Evolutionary conservation across 2,797 vertebrate species (phyloP).

Genomic region (Synaphobranchus kaupii): DNA sequence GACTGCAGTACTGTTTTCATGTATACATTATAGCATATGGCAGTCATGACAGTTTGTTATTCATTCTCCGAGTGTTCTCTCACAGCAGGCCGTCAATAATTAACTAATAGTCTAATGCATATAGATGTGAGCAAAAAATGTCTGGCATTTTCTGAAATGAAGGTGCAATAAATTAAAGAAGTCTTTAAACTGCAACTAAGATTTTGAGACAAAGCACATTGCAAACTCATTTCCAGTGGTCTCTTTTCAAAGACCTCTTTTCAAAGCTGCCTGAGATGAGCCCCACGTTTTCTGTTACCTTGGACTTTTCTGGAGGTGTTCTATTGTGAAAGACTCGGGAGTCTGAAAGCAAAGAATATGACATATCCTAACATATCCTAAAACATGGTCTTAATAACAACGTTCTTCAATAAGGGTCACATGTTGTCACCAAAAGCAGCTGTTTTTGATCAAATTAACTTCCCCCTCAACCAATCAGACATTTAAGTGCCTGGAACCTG

Average conservation of each 20-base stretch:
- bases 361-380: not conserved
- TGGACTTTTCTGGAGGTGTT: not conserved
- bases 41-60: not conserved
- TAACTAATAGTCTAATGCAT: not conserved
- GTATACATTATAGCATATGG: not conserved
- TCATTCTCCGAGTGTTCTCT: not conserved
- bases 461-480: not conserved
- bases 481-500: not conserved
- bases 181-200: not conserved
- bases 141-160: not conserved
- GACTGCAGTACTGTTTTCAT: not conserved
- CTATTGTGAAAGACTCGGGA: not conserved
- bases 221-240: not conserved
- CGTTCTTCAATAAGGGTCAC: not conserved
- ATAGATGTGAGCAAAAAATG: not conserved
- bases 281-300: not conserved
- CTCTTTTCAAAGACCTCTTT: not conserved
- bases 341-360: constrained; percentile 4
- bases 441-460: not conserved
- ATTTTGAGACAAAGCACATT: not conserved
- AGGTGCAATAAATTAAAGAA: not conserved
- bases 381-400: not conserved
- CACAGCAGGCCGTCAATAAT: not conserved
- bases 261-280: not conserved
- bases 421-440: not conserved